Conservation (phyloP, 2,888 invertebrate species). For the Dascillus cervinus region DNA sequence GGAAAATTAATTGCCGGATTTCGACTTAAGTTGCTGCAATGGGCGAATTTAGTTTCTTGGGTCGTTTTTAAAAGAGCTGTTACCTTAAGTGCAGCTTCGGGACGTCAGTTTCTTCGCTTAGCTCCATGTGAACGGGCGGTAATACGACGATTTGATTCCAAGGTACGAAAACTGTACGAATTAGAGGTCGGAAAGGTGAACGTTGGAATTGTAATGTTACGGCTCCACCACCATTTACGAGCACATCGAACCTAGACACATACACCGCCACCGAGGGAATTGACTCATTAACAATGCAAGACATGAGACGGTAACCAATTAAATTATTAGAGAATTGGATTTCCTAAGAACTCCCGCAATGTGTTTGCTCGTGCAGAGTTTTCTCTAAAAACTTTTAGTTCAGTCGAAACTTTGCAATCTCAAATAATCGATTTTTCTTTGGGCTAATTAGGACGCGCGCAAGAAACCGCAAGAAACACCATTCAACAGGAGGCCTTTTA, state of each 20-base stretch:
- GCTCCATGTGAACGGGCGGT: slow-evolving; percentile 80
- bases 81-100: slow-evolving; percentile 30
- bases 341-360: too few relatives aligned
- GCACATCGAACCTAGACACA: slow-evolving; percentile 99
- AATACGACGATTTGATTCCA: slow-evolving; percentile 97
- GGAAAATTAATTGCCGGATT: slow-evolving; percentile 47
- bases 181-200: slow-evolving; percentile 83
- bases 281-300: slow-evolving; percentile 23
- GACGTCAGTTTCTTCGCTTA: slow-evolving; percentile 57
- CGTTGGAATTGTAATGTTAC: slow-evolving; percentile 95
- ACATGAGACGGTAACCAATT: slow-evolving; percentile 18
- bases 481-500: too few relatives aligned
- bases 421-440: too few relatives aligned
- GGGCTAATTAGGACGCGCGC: too few relatives aligned
- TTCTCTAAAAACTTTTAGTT: too few relatives aligned
- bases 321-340: slow-evolving; percentile 24
- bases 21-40: slow-evolving; percentile 30
- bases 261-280: slow-evolving; percentile 11
- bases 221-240: slow-evolving; percentile 97
- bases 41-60: not conserved
- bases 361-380: too few relatives aligned
- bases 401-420: too few relatives aligned
- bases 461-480: too few relatives aligned
- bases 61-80: slow-evolving; percentile 5
- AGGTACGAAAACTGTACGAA: slow-evolving; percentile 87